Percentiles rank a stretch among this genome's conserved stretches.
These are phyloP conservation scores for Himalopsyche anomala DNA, from an alignment of 2,888 invertebrate genomes.

Conservation along the genomic window DNA sequence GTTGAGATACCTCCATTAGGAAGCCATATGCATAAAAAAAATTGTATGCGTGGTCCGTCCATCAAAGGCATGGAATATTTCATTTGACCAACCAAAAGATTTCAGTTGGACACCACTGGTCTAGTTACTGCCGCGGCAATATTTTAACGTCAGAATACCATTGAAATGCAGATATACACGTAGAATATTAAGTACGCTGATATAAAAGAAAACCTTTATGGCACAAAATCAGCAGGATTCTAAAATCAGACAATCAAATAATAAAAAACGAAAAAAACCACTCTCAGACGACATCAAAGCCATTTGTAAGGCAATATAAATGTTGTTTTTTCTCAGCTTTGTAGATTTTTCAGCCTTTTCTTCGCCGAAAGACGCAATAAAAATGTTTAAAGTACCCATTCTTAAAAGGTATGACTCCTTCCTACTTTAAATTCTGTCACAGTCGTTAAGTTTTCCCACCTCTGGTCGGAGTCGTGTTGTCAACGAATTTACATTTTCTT, in stretches of 20 bases:
- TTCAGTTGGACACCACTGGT: no score
- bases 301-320: constrained; percentile 31
- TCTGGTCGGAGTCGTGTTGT: neutral
- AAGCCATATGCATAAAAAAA: no score
- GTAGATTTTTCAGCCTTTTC: constrained; percentile 26
- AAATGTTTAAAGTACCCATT: constrained; percentile 7
- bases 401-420: constrained; percentile 2
- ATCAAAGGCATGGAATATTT: no score
- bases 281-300: constrained; percentile 16
- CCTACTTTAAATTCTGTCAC: constrained; percentile 30
- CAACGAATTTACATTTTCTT: constrained; percentile 9
- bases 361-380: neutral
- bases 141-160: no score
- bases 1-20: no score
- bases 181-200: neutral
- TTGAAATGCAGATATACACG: neutral
- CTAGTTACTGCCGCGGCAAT: no score
- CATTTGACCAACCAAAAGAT: no score
- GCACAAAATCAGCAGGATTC: neutral
- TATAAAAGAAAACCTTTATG: constrained; percentile 8
- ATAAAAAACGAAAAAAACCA: constrained; percentile 26
- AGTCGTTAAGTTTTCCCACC: constrained; percentile 26
- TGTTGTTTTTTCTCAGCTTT: constrained; percentile 30
- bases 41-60: no score
- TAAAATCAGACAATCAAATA: constrained; percentile 34